These are phyloP conservation scores for Lomographa bimaculata DNA, from an alignment of 2,888 invertebrate genomes.

Conservation along the genomic window DNA sequence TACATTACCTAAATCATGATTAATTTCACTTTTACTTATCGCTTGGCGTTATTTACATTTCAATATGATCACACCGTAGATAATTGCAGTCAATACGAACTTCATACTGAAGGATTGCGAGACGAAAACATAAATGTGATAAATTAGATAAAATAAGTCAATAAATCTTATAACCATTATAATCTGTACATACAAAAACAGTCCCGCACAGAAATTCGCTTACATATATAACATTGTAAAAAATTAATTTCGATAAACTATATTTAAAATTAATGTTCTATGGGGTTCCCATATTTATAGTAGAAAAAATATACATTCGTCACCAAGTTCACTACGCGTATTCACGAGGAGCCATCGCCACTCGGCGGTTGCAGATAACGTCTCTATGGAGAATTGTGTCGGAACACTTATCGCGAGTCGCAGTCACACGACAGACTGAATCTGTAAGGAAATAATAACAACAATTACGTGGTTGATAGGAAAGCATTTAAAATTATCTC, in stretches of 20 bases:
- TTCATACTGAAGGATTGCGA: background rate
- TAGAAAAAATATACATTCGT: slow-evolving; percentile 81
- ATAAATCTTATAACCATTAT: slow-evolving; percentile 42
- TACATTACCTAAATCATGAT: slow-evolving; percentile 36
- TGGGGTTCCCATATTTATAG: slow-evolving; percentile 69
- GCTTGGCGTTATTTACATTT: slow-evolving; percentile 61
- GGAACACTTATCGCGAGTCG: slow-evolving; percentile 20
- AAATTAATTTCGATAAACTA: slow-evolving; percentile 39
- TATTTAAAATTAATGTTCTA: slow-evolving; percentile 51
- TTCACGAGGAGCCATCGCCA: slow-evolving; percentile 25
- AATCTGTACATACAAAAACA: slow-evolving; percentile 61
- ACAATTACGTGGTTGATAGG: too few relatives aligned
- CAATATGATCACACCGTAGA: slow-evolving; percentile 16
- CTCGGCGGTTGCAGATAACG: slow-evolving; percentile 6
- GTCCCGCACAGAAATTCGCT: slow-evolving; percentile 52
- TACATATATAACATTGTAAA: slow-evolving; percentile 59
- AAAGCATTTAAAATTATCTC: too few relatives aligned
- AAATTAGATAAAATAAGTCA: slow-evolving; percentile 31
- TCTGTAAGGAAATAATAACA: too few relatives aligned
- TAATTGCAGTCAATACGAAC: slow-evolving; percentile 1
- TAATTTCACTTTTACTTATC: slow-evolving; percentile 48
- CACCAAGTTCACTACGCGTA: slow-evolving; percentile 57
- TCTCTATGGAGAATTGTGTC: background rate
- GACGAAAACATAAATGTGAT: slow-evolving; percentile 16
- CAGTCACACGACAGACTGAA: slow-evolving; percentile 11